Percentiles rank a stretch among this genome's conserved stretches.
These are phyloP conservation scores for Hypsopygia costalis DNA, from an alignment of 2,888 invertebrate species.

Conservation along the genomic window DNA sequence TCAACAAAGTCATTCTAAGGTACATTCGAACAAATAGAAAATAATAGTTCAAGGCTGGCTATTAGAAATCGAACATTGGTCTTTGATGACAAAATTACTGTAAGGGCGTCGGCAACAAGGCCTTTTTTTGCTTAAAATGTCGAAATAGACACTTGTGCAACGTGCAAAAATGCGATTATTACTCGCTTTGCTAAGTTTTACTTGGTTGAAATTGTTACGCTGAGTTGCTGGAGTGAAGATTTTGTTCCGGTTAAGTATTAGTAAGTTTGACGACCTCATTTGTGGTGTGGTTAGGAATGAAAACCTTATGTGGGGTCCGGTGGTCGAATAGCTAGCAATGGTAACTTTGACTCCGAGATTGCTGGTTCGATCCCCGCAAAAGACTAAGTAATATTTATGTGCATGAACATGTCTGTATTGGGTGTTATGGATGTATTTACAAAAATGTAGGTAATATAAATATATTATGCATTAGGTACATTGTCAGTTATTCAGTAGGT, in stretches of 20 bases:
- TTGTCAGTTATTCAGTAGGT: no score
- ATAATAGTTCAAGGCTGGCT: conserved; percentile 50
- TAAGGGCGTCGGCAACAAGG: conserved; percentile 68
- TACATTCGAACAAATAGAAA: conserved; percentile 35
- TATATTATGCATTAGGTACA: no score
- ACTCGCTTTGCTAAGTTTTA: background rate
- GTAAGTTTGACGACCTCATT: no score
- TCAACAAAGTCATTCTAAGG: conserved; percentile 23
- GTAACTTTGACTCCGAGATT: no score
- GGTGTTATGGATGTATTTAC: no score
- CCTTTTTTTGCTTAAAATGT: conserved; percentile 54
- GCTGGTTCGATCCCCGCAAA: no score
- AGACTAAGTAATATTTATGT: no score
- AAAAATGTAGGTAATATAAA: no score
- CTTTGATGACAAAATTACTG: conserved; percentile 47
- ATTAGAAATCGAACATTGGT: conserved; percentile 60
- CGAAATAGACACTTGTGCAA: conserved; percentile 43
- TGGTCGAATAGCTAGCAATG: no score
- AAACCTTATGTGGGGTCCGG: no score
- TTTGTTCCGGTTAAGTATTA: background rate
- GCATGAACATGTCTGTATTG: no score
- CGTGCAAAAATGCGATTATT: conserved; percentile 31
- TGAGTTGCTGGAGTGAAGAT: background rate
- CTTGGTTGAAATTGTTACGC: background rate
- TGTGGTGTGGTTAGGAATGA: no score